phyloP scores from a whole-genome alignment of 2,888 invertebrate species.

The Ceriagrion tenellum region DNA sequence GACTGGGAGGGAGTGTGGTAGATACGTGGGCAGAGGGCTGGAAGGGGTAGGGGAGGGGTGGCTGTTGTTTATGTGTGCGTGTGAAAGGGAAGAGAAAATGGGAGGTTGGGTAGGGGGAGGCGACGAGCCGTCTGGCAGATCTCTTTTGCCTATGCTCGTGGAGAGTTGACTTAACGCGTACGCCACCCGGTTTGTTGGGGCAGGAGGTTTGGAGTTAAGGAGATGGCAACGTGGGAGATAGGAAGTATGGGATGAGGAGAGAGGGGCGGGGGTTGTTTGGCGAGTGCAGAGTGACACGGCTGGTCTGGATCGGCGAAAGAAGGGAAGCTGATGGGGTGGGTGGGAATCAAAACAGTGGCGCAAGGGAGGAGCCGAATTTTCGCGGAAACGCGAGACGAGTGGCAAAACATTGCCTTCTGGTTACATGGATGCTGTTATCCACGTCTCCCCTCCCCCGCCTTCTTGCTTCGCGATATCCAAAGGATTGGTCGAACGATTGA shows the following conservation, averaged over 20 bases:
- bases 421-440: neutral
- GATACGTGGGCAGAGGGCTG: neutral
- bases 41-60: neutral
- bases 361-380: neutral
- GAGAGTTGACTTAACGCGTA: neutral
- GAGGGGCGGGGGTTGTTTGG: neutral
- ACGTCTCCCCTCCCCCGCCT: neutral
- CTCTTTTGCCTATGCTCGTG: neutral
- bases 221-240: neutral
- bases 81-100: neutral
- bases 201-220: neutral
- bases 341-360: neutral
- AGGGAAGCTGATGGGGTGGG: neutral
- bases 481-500: neutral
- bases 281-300: neutral
- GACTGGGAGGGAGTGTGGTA: neutral
- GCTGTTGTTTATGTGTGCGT: neutral
- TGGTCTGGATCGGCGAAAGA: neutral
- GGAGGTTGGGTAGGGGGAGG: slow-evolving; percentile 37
- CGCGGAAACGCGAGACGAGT: neutral
- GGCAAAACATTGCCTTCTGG: neutral
- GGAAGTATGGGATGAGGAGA: neutral
- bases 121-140: slow-evolving; percentile 57
- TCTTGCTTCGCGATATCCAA: neutral
- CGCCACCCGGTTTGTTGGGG: neutral